Evolutionary conservation across 2,113 vertebrate genomes (phyloP), one percentile per base, ranked within the genome.

Genomic region (Tympanuchus pallidicinctus): DNA sequence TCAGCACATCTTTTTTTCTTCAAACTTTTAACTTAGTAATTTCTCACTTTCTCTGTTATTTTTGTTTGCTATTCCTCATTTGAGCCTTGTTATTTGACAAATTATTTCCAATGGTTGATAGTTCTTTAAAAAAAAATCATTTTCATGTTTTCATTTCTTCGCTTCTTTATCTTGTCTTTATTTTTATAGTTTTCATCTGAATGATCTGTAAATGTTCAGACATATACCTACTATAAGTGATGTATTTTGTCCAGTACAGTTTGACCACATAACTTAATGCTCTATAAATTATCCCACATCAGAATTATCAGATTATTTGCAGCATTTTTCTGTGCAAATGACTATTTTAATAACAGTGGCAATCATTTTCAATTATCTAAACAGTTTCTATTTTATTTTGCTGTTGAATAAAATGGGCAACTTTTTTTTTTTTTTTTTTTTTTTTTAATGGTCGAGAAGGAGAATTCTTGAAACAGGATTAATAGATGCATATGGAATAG

Each of bases 111-210:
- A 25, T 60, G 21, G 1, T 54, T 54, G 13, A 48, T 3, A 6
- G 0, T 0, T n/a, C 48, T 43, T 47, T 43, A 13, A 2, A 3
- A 22, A 56, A 34, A 56, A 28, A 9, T 0, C 0, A 25, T 66
- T 69, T 76, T 2, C 2, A 1, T n/a, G 3, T 13, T 74, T 57
- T 50, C 2, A 54, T 24, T 36, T 30, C 13, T 42, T 4, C 19
- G 6, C 10, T 48, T 43, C 4, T 32, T 10, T 15, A 6, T 2
- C 2, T n/a, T 4, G 71, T 61, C 0, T 47, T 11, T 12, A 16
- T 4, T 13, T 34, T 45, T 7, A 14, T 36, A 71, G 66, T 19
- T 75, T 80, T 84, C 7, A 34, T 8, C 8, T 13, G 8, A 88
- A 75, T 48, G 7, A 36, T 2, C 2, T 47, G 5, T 21, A 65